Evolutionary conservation across 2,888 invertebrate species (phyloP), one percentile per base, ranked within the genome.

Genomic region (Oscheius sp.): DNA sequence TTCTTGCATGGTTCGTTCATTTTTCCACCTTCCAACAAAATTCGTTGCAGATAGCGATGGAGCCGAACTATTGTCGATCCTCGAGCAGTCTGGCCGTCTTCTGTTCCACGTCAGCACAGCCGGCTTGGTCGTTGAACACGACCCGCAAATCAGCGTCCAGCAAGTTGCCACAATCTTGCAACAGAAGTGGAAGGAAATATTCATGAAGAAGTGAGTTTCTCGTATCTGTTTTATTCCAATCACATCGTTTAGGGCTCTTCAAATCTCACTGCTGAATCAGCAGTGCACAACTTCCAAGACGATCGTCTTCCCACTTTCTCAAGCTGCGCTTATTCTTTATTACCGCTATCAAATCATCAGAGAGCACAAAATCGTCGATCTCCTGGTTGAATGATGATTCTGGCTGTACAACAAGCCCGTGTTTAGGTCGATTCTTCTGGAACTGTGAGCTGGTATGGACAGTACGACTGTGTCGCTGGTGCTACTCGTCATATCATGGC

Each of bases 391-490:
- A 35, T 7, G 10, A 2, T 9, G 42, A 4, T 32, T 32, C n/a
- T 37, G 9, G 68, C 5, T 21, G 35, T 29, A 62, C 11, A 48
- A 9, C 33, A 48, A 48, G 9, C 11, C 50, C 11, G 2, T 53
- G 13, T 53, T 13, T 13, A 74, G 74, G n/a, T 74, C 29, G 74
- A 74, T 51, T 33, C 29, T 37, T 29, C 33, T 29, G 74, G 74
- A n/a, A 50, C 21, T 32, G 68, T 68, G 11, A 74, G 74, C 37
- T 74, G 74, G 74, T 74, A 47, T 57, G 74, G 74, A 9, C 68
- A 57, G 13, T 37, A 50, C 3, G 74, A 74, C 21, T 58, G 48
- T 33, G 68, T 74, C 37, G 29, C 37, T 32, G 29, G 48, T 47
- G 74, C 74, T 11, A 47, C 53, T 21, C 59, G 32, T 9, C 37